phyloP scores from a whole-genome alignment of 2,113 vertebrate species.

The Bucco capensis region DNA sequence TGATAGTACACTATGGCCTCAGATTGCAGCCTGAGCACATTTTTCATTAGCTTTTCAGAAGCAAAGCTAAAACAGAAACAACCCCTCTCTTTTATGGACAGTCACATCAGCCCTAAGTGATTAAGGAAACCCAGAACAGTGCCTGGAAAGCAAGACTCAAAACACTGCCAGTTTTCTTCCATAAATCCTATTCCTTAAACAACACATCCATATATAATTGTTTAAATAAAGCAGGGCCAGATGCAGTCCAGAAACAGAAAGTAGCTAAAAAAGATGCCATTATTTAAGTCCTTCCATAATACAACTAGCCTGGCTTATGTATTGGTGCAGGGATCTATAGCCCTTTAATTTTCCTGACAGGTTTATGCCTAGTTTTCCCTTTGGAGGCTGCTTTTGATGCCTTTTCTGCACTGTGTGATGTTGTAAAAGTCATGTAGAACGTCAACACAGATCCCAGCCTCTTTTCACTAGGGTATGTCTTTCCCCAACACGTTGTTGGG shows the following conservation, averaged over 20 bases:
- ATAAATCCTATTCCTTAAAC: slow-evolving; percentile 54
- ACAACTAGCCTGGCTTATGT: background rate
- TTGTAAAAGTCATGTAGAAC: background rate
- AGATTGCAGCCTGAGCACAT: background rate
- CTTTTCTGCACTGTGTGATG: background rate
- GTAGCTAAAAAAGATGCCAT: slow-evolving; percentile 1
- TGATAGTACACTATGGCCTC: background rate
- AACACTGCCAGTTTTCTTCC: slow-evolving; percentile 24
- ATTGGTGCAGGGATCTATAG: background rate
- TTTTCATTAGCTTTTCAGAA: background rate
- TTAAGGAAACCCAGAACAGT: slow-evolving; percentile 41
- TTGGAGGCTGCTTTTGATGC: background rate
- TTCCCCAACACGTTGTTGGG: background rate
- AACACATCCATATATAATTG: slow-evolving; percentile 42
- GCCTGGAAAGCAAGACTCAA: slow-evolving; percentile 35
- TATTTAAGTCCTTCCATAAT: slow-evolving; percentile 18
- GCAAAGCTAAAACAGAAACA: slow-evolving; percentile 11
- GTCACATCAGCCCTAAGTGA: background rate
- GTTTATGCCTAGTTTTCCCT: slow-evolving; percentile 29
- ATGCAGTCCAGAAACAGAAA: slow-evolving; percentile 39
- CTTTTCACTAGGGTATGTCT: background rate
- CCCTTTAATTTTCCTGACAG: slow-evolving; percentile 47
- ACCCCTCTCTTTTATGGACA: background rate
- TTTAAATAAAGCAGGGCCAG: slow-evolving; percentile 43
- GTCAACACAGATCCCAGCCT: background rate